Base-by-base conservation (phyloP, 2,888 invertebrate genomes). In the Andrena dorsata region DNA sequence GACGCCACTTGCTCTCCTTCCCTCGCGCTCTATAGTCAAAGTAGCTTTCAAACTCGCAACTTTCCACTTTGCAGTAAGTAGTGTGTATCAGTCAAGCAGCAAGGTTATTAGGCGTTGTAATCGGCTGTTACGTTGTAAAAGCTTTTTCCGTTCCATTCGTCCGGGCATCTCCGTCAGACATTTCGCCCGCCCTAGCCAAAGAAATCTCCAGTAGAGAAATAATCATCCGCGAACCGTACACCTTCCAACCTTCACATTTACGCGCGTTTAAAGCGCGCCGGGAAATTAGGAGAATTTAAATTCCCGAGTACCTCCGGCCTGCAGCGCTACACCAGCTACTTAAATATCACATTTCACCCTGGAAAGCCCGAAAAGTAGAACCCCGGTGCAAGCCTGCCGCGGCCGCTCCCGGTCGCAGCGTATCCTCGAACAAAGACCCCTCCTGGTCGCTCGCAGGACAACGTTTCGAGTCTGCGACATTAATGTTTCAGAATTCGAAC, bases 1-100 rank as follows among this genome's bases (percentile, higher is more conserved):
- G 70, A 49, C 68, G 65, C 71, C 73, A 70, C 80, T 80, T 69
- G 65, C 73, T 76, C 80, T 83, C 84, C 83, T 81, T 77, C 76
- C 85, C 83, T 78, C 79, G 47, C 66, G 28, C 80, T 82, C 84
- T 83, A 82, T 88, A 90, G 89, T 90, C 90, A 92, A 92, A 92
- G 90, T 92, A 91, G 92, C 91, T 91, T 93, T 89, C 90, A 91
- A 92, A 92, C 90, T 92, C 88, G 86, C 89, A 92, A 92, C 92
- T 92, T 92, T 91, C 90, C 89, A 90, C 90, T 91, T 84, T 86
- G 86, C 84, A 83, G 89, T 90, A 90, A 92, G 89, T 89, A 88
- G 87, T 86, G 88, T 90, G 85, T 85, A 89, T 87, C 84, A 83
- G 86, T 83, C 82, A 88, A 88, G 88, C 82, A 83, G 88, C 88